Percentiles rank a stretch among this genome's conserved stretches.
phyloP scores from a whole-genome alignment of 2,797 vertebrate genomes.

The Harpagifer antarcticus region DNA sequence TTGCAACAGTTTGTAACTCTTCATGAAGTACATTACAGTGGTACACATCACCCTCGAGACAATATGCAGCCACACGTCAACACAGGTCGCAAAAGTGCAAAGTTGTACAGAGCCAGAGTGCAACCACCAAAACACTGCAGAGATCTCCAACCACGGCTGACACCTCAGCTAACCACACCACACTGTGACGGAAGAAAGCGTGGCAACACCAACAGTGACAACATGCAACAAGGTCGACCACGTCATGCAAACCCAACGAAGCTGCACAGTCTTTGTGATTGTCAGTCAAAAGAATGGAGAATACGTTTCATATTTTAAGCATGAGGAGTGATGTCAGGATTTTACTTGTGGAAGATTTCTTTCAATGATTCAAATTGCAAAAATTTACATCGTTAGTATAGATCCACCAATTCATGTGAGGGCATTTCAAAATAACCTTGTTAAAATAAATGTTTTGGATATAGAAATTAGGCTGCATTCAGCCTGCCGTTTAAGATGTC shows the following conservation, averaged over 20 bases:
- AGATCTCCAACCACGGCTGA: conserved; percentile 89
- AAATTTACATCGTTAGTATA: conserved; percentile 17
- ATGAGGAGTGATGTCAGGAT: conserved; percentile 83
- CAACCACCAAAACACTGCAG: conserved; percentile 75
- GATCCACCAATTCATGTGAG: conserved; percentile 5
- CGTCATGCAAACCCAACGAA: conserved; percentile 84
- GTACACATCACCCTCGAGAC: conserved; percentile 51
- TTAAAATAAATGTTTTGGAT: not conserved
- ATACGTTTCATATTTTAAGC: conserved; percentile 88
- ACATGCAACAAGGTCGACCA: conserved; percentile 85
- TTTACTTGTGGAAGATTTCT: not conserved
- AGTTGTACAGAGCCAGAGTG: conserved; percentile 61
- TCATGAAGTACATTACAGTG: conserved; percentile 34
- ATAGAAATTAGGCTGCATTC: not conserved
- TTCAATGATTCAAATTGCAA: conserved; percentile 2
- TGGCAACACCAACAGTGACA: conserved; percentile 85
- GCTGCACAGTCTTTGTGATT: conserved; percentile 87
- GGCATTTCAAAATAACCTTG: conserved; percentile 1
- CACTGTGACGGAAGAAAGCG: conserved; percentile 86
- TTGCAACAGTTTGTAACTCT: conserved; percentile 45
- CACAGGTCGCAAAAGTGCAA: conserved; percentile 54
- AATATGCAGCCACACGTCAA: conserved; percentile 68
- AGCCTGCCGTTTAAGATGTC: not conserved
- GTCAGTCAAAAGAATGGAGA: conserved; percentile 53
- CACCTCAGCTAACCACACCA: conserved; percentile 89